Percentiles rank a stretch among this genome's conserved stretches.
Evolutionary conservation across 2,113 vertebrate species (phyloP).

Genomic region (Edolisoma coerulescens): DNA sequence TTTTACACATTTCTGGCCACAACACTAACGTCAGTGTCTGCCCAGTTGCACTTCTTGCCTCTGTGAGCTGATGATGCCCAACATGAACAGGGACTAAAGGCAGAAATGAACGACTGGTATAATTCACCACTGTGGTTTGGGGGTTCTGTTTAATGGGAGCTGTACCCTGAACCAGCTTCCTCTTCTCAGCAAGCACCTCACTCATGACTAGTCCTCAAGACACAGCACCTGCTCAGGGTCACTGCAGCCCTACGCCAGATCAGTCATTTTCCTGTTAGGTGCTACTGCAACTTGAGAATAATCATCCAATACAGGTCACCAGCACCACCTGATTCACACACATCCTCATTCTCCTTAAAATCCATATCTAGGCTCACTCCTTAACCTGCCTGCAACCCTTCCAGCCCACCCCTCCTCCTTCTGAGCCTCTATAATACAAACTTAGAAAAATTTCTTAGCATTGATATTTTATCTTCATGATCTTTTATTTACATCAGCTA

Average conservation of each 20-base stretch:
- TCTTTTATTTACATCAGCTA: not conserved
- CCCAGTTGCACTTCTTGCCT: not conserved
- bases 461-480: not conserved
- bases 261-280: not conserved
- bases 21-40: not conserved
- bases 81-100: not conserved
- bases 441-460: not conserved
- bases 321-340: not conserved
- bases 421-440: not conserved
- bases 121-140: not conserved
- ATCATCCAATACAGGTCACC: not conserved
- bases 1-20: not conserved
- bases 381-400: not conserved
- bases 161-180: not conserved
- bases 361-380: not conserved
- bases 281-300: not conserved
- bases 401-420: not conserved
- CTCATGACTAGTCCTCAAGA: not conserved
- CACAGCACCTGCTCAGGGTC: not conserved
- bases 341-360: not conserved
- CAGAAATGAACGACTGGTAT: not conserved
- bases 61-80: not conserved
- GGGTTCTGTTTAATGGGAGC: not conserved
- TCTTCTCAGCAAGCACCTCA: not conserved
- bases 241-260: not conserved